Evolutionary conservation across 2,888 invertebrate species (phyloP).

Genomic region (Cheilosia vernalis): DNA sequence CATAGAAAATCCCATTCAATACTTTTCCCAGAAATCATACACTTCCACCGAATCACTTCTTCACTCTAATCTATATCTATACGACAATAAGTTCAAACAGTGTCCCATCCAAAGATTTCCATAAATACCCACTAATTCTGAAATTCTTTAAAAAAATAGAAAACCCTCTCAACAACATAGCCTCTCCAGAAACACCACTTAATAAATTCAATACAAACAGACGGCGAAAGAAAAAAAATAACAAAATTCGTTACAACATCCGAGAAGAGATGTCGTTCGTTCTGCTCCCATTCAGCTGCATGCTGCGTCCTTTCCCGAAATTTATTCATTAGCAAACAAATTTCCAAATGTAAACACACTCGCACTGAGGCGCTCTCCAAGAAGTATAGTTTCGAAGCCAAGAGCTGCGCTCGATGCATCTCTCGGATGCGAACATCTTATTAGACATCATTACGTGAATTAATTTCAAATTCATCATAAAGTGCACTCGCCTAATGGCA

Average conservation of each 20-base stretch:
- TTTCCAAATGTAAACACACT: slow-evolving; percentile 67
- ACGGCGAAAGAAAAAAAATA: slow-evolving; percentile 8
- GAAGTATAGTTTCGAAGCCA: not conserved
- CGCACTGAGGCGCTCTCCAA: not conserved
- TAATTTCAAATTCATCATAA: slow-evolving; percentile 73
- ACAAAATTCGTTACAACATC: slow-evolving; percentile 46
- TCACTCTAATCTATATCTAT: slow-evolving; percentile 38
- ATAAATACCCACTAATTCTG: slow-evolving; percentile 62
- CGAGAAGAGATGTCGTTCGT: slow-evolving; percentile 11
- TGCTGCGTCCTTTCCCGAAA: slow-evolving; percentile 47
- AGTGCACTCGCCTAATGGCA: slow-evolving; percentile 60
- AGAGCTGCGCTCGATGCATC: slow-evolving; percentile 22
- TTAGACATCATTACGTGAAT: slow-evolving; percentile 73
- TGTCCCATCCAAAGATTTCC: slow-evolving; percentile 40
- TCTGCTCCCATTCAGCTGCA: slow-evolving; percentile 33
- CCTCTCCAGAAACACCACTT: slow-evolving; percentile 38
- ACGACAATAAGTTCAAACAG: slow-evolving; percentile 46
- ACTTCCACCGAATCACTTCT: slow-evolving; percentile 27
- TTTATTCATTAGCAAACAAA: slow-evolving; percentile 74
- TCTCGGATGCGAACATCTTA: slow-evolving; percentile 66
- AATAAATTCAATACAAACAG: slow-evolving; percentile 46
- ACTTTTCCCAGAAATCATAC: slow-evolving; percentile 25
- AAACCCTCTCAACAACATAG: slow-evolving; percentile 5
- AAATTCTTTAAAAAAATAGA: slow-evolving; percentile 13
- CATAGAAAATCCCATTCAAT: slow-evolving; percentile 8